These are phyloP conservation scores for Carduelis carduelis DNA, from an alignment of 2,797 vertebrate species.

Conservation along the genomic window DNA sequence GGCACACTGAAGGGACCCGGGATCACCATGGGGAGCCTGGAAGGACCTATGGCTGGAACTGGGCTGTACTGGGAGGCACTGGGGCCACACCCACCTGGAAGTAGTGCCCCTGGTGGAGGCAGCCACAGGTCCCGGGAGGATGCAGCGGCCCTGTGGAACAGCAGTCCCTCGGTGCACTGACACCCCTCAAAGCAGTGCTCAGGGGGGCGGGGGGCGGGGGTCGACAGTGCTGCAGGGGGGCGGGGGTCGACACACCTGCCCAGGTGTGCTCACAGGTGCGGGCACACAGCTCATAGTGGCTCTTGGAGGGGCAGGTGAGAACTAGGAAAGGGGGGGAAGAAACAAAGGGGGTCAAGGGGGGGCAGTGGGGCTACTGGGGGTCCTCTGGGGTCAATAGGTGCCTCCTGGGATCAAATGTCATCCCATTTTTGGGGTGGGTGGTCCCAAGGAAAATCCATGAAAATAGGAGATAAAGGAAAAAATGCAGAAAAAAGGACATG, in stretches of 20 bases:
- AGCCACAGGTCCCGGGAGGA: no score
- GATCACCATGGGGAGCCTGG: no score
- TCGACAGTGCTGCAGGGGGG: not conserved
- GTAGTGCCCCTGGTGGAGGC: no score
- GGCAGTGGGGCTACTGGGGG: not conserved
- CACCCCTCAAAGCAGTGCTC: not conserved
- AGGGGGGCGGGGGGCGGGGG: not conserved
- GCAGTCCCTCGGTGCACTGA: no score
- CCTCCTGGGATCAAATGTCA: not conserved
- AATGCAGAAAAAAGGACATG: not conserved
- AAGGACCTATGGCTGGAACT: no score
- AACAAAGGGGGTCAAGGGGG: not conserved
- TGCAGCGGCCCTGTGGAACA: no score
- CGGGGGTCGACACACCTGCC: not conserved
- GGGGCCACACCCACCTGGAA: no score
- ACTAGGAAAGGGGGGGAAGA: slow-evolving; percentile 52
- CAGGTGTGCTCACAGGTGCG: slow-evolving; percentile 73
- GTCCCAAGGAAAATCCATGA: not conserved
- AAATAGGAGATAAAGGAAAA: no score
- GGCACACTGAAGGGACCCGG: not conserved
- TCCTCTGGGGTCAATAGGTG: not conserved
- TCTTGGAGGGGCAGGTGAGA: slow-evolving; percentile 70
- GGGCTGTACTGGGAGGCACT: no score
- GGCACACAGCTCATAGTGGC: slow-evolving; percentile 78
- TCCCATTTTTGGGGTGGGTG: not conserved